Conservation (phyloP, 2,113 vertebrate genomes). For the Fregetta grallaria region DNA sequence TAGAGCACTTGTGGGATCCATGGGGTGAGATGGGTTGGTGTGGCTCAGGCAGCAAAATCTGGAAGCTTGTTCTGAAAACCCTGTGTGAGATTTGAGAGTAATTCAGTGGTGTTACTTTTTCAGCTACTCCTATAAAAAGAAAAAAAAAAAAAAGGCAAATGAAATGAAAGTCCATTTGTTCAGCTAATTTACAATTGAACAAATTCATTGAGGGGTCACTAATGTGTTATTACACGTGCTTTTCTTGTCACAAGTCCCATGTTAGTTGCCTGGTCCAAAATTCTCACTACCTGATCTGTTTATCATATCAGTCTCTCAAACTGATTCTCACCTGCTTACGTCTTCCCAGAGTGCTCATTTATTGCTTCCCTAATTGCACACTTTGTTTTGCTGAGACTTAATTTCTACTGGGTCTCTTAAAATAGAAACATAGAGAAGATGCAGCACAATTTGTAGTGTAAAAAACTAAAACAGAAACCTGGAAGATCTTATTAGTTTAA, state of each 20-base stretch:
- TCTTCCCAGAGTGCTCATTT: slow-evolving; percentile 7
- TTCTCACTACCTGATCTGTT: neutral
- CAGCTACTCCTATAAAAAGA: neutral
- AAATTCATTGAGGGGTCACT: neutral
- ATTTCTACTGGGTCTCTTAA: slow-evolving; percentile 18
- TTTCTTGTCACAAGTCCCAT: neutral
- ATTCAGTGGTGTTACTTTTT: neutral
- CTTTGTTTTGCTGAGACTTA: slow-evolving; percentile 28
- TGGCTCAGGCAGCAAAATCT: neutral
- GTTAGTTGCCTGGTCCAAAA: neutral
- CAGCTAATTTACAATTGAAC: neutral
- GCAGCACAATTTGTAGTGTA: neutral
- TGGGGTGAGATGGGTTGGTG: neutral
- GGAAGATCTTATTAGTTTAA: neutral
- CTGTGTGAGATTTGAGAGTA: neutral
- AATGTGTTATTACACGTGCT: neutral
- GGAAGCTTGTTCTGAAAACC: neutral
- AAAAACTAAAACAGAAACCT: neutral
- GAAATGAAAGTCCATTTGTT: neutral
- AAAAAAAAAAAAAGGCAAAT: neutral
- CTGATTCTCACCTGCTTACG: neutral
- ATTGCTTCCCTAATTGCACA: slow-evolving; percentile 6
- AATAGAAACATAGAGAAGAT: neutral
- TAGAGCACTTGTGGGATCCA: neutral
- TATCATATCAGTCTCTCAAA: neutral